Evolutionary conservation across 2,888 invertebrate genomes (phyloP), one percentile per base, ranked within the genome.

Genomic region (Drosophila colorata): DNA sequence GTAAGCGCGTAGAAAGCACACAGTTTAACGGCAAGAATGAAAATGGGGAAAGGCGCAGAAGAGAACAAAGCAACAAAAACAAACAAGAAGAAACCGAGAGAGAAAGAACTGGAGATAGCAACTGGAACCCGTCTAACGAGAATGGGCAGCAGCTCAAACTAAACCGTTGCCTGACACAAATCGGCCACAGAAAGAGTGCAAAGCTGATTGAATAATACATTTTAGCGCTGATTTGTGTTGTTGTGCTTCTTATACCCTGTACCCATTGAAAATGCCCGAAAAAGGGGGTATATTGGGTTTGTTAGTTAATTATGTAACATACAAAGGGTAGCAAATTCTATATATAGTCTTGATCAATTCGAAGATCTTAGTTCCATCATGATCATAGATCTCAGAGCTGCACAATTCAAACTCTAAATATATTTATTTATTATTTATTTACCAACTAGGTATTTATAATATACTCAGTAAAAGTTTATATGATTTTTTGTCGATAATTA

Each of bases 101-200:
- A 51, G 61, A 43, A 38, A 58, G 63, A 56, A 51, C 38, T 47
- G 67, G 61, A 53, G 53, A 53, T 43, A 33, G 43, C 33, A 46
- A 67, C 41, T 60, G 68, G 68, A 67, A 78, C 70, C 81, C 49
- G 88, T 86, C 81, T 74, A 78, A 88, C 86, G 64, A 83, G 82
- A 82, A 78, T 71, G 71, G 71, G 55, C 77, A 72, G 23, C 63
- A 67, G 64, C 75, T 71, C 59, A 71, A 64, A 55, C 73, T 59
- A 55, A 83, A 89, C 88, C 88, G 89, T 88, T 88, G 78, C 55
- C 78, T 87, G 88, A 89, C 88, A 88, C 89, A 88, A 87, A 88
- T 89, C 80, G 72, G 75, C 65, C 79, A 73, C 59, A 67, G 58
- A 56, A 60, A 47, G 31, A 65, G 64, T 52, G 63, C 63, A 56